Evolutionary conservation across 2,113 vertebrate species (phyloP).

Genomic region (Trogon melanurus): DNA sequence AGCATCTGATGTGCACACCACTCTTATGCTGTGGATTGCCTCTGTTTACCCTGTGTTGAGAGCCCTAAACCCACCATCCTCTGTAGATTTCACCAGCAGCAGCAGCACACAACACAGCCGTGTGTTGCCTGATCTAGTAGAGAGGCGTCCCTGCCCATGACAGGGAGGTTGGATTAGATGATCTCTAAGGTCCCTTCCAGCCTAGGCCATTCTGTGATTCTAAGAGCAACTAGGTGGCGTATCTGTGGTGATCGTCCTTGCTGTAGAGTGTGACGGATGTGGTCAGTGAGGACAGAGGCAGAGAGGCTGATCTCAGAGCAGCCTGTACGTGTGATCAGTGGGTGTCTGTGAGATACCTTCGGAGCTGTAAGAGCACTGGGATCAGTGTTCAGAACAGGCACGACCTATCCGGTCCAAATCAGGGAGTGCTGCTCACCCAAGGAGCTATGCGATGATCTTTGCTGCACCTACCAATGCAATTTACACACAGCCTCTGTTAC

Average conservation of each 20-base stretch:
- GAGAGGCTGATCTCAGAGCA: not conserved
- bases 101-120: rapidly evolving
- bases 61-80: not conserved
- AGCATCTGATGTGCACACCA: not conserved
- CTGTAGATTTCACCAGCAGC: not conserved
- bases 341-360: not conserved
- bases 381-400: not conserved
- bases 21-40: not conserved
- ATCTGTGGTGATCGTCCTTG: not conserved
- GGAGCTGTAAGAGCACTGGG: not conserved
- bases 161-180: no score
- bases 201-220: no score
- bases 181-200: no score
- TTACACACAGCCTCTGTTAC: not conserved
- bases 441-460: not conserved
- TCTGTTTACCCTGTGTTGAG: not conserved
- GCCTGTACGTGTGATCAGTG: not conserved
- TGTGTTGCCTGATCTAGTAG: no score
- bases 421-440: not conserved
- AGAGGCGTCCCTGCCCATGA: no score
- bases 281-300: not conserved
- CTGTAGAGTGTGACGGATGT: not conserved
- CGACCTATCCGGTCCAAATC: not conserved
- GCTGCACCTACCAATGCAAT: not conserved
- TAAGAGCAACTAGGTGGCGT: rapidly evolving